Percentiles rank a stretch among this genome's conserved stretches.
phyloP scores from a whole-genome alignment of 64 coral and sea anemone genomes.

The Stichodactyla mertensii region DNA sequence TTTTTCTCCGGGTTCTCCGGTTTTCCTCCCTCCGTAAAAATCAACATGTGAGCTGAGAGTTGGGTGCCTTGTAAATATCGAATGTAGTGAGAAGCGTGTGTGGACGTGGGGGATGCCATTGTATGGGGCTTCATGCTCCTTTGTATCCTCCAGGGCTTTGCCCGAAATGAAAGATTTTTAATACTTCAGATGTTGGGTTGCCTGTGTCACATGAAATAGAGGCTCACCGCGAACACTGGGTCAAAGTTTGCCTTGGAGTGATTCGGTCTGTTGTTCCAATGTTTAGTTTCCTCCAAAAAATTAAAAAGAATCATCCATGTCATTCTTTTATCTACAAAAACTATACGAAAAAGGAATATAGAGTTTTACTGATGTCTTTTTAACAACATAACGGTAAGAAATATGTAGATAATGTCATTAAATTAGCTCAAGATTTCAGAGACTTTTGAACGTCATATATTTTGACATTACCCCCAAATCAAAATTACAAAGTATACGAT shows the following conservation, averaged over 20 bases:
- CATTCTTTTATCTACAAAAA: not conserved
- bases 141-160: too few species aligned
- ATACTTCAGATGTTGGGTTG: too few species aligned
- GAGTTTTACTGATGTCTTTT: not conserved
- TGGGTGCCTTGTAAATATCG: too few species aligned
- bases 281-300: not conserved
- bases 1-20: too few species aligned
- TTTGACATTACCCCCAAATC: not conserved
- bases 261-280: not conserved
- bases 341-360: not conserved
- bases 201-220: not conserved
- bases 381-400: not conserved
- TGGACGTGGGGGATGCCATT: too few species aligned
- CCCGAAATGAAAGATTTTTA: too few species aligned
- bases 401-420: not conserved
- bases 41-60: too few species aligned
- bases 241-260: not conserved
- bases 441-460: not conserved
- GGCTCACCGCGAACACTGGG: not conserved
- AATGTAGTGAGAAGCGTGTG: too few species aligned
- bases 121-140: too few species aligned
- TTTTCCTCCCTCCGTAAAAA: too few species aligned
- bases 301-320: too few species aligned
- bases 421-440: not conserved
- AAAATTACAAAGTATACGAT: not conserved